phyloP scores from a whole-genome alignment of 2,797 vertebrate species.

The Pagetopsis macropterus region DNA sequence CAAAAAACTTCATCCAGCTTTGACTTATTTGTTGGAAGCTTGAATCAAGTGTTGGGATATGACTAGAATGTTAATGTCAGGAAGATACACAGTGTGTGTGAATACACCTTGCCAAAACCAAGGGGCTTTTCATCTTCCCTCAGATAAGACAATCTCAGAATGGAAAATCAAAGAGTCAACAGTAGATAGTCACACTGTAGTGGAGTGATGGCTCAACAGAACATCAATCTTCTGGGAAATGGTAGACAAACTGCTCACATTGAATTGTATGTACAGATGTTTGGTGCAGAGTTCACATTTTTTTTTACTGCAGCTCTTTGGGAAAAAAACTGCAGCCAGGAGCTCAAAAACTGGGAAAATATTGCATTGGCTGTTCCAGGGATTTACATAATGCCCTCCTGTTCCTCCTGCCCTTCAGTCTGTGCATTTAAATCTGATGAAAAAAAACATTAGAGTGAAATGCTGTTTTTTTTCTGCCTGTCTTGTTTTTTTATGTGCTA shows the following conservation, averaged over 20 bases:
- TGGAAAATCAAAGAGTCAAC: constrained; percentile 26
- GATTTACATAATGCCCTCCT: constrained; percentile 31
- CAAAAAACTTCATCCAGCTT: neutral
- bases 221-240: constrained; percentile 32
- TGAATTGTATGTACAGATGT: constrained; percentile 36
- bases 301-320: constrained; percentile 5
- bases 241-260: constrained; percentile 9
- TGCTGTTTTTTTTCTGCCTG: neutral
- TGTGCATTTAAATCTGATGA: constrained; percentile 15
- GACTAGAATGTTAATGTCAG: constrained; percentile 27
- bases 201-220: constrained; percentile 13
- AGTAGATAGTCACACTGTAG: constrained; percentile 26
- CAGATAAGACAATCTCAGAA: constrained; percentile 29
- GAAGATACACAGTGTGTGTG: constrained; percentile 5
- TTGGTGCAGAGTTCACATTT: neutral
- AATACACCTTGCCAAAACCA: constrained; percentile 9
- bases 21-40: neutral
- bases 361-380: constrained; percentile 21
- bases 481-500: neutral
- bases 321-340: constrained; percentile 17
- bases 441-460: constrained; percentile 2
- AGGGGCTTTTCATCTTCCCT: constrained; percentile 3
- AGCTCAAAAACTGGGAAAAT: constrained; percentile 17
- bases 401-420: neutral
- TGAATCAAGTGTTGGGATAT: neutral